These are phyloP conservation scores for Thripadectes ignobilis DNA, from an alignment of 2,797 vertebrate species.

Conservation along the genomic window DNA sequence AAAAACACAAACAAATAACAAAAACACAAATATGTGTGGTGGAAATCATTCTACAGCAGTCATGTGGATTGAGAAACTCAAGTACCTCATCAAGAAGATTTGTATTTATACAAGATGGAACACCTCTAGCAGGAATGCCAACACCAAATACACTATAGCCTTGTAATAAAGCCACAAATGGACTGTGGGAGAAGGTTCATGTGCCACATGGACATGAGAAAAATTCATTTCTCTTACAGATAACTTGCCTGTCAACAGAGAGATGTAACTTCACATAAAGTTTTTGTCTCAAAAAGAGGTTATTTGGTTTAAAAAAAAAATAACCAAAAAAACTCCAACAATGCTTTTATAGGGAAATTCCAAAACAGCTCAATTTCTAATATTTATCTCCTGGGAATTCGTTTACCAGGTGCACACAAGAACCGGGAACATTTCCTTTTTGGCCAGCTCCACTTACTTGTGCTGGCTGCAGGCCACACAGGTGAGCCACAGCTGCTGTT, in stretches of 20 bases:
- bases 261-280: neutral
- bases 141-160: neutral
- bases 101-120: neutral
- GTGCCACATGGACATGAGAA: neutral
- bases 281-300: neutral
- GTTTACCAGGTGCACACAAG: neutral
- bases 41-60: neutral
- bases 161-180: neutral
- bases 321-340: too few relatives aligned
- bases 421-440: conserved; percentile 36
- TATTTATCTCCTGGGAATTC: conserved; percentile 4
- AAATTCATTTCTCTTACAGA: neutral
- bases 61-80: neutral
- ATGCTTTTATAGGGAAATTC: neutral
- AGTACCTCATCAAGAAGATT: neutral
- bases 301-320: neutral
- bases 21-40: too few relatives aligned
- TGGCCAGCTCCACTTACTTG: neutral
- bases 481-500: conserved; percentile 38
- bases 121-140: neutral
- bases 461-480: neutral
- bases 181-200: neutral
- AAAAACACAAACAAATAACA: neutral
- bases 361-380: neutral
- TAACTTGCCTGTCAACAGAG: neutral